Conservation (phyloP, 1,140 invertebrate species). For the Ooceraea biroi region DNA sequence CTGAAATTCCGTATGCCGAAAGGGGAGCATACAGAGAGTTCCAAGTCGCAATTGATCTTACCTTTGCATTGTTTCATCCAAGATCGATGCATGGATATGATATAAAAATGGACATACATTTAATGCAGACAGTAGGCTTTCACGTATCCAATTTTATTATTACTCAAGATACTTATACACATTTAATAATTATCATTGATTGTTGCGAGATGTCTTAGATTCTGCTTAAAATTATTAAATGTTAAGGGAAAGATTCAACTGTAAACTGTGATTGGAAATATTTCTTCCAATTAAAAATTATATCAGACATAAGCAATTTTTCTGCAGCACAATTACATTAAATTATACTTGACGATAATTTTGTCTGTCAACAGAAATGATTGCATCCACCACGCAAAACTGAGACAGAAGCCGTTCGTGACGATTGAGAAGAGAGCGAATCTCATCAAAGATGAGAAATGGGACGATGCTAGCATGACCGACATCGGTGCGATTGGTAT, state of each 20-base stretch:
- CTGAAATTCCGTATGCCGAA: slow-evolving; percentile 19
- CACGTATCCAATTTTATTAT: no score
- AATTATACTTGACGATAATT: neutral
- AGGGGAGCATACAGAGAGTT: neutral
- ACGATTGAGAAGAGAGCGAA: slow-evolving; percentile 15
- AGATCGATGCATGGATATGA: neutral
- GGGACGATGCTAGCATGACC: slow-evolving; percentile 80
- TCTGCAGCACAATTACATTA: neutral
- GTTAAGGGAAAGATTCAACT: neutral
- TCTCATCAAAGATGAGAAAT: slow-evolving; percentile 73
- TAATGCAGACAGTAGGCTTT: no score
- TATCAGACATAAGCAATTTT: no score
- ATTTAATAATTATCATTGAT: no score
- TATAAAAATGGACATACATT: neutral
- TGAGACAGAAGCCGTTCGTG: neutral
- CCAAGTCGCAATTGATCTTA: neutral
- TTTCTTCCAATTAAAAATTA: neutral
- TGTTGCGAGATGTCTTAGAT: no score
- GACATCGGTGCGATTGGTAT: slow-evolving; percentile 69
- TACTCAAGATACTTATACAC: neutral
- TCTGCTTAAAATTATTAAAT: no score
- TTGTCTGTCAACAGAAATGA: slow-evolving; percentile 20
- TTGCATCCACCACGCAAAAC: neutral
- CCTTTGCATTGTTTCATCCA: slow-evolving; percentile 7
- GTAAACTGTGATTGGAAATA: neutral